Conservation (phyloP, 30 jellyfish, hydroid and myxozoan species). For the Aurelia aurita complex sp. Pacific region DNA sequence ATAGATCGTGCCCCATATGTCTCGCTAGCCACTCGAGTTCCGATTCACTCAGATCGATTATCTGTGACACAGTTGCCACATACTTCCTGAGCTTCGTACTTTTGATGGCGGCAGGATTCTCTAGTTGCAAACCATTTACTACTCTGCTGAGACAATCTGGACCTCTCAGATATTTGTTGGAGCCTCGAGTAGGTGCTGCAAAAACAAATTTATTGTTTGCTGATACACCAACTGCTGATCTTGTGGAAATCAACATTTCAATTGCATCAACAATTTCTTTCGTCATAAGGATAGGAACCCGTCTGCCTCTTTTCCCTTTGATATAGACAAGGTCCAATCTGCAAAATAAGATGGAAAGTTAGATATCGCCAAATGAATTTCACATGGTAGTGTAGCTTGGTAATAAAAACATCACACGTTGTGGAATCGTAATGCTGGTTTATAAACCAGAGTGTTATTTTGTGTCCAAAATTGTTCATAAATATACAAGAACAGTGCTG, state of each 20-base stretch:
- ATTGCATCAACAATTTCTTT: slow-evolving; percentile 20
- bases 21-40: slow-evolving; percentile 67
- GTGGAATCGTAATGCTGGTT: no score
- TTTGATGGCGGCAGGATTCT: slow-evolving; percentile 37
- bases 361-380: background rate
- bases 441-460: background rate
- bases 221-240: slow-evolving; percentile 39
- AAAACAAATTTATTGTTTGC: slow-evolving; percentile 31
- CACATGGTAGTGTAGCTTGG: background rate
- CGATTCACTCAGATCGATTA: slow-evolving; percentile 43
- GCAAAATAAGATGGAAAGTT: slow-evolving; percentile 7
- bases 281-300: slow-evolving; percentile 28
- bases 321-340: slow-evolving; percentile 38
- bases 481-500: background rate
- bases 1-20: slow-evolving; percentile 70
- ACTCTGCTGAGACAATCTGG: slow-evolving; percentile 54
- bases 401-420: background rate
- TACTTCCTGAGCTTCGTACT: slow-evolving; percentile 46
- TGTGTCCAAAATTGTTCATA: background rate
- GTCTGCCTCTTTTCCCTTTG: slow-evolving; percentile 32
- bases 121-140: slow-evolving; percentile 11
- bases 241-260: slow-evolving; percentile 5
- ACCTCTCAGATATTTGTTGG: slow-evolving; percentile 44
- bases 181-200: slow-evolving; percentile 68
- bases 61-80: slow-evolving; percentile 67